These are phyloP conservation scores for Siniperca knerii DNA, from an alignment of 2,113 vertebrate species.

Conservation along the genomic window DNA sequence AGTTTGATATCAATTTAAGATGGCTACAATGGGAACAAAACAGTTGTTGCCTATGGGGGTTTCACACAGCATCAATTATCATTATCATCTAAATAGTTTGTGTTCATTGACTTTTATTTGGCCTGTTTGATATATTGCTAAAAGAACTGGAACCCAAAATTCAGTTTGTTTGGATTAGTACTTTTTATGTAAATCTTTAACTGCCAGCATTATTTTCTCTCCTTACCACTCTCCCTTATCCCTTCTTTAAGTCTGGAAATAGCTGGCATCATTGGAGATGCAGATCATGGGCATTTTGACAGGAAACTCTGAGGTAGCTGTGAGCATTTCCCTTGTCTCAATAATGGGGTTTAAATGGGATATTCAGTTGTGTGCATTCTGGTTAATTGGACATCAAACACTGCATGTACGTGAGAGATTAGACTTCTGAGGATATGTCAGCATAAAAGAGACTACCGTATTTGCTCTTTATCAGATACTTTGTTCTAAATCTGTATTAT, in stretches of 20 bases:
- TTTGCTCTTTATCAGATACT: conserved; percentile 77
- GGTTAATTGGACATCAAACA: conserved; percentile 82
- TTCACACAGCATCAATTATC: not conserved
- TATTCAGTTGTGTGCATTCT: conserved; percentile 76
- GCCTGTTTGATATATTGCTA: not conserved
- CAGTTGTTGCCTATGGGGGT: not conserved
- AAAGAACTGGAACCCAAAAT: conserved; percentile 5
- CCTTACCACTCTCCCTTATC: conserved; percentile 28
- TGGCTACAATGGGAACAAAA: not conserved
- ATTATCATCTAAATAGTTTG: not conserved
- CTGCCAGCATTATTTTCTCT: conserved; percentile 22
- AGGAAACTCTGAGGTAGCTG: conserved; percentile 63
- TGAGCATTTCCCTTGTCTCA: conserved; percentile 65
- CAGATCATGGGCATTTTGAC: conserved; percentile 72
- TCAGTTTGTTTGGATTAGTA: conserved; percentile 9
- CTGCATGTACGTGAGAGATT: conserved; percentile 75
- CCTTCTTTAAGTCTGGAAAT: conserved; percentile 34
- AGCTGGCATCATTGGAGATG: conserved; percentile 60
- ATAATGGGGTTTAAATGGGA: conserved; percentile 76
- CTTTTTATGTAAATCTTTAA: conserved; percentile 27
- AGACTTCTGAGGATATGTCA: conserved; percentile 76
- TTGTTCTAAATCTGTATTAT: conserved; percentile 77
- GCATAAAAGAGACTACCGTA: conserved; percentile 65
- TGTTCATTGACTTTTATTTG: conserved; percentile 16
- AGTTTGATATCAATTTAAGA: not conserved